Conservation (phyloP, 2,888 invertebrate species). For the Geophilus truncorum region DNA sequence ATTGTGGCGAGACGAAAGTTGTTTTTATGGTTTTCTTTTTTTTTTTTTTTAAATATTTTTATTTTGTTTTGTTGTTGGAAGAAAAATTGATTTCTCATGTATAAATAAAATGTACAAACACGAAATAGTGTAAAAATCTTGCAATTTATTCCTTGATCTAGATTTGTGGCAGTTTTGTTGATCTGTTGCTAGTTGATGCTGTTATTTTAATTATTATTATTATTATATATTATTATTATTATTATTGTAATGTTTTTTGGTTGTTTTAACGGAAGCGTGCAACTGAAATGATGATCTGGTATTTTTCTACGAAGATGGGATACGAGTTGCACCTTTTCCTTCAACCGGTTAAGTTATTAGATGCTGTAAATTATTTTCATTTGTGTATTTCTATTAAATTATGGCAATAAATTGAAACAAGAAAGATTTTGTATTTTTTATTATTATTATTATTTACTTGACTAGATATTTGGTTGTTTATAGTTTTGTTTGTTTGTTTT, state of each 20-base stretch:
- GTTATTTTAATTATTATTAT: background rate
- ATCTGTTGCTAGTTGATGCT: background rate
- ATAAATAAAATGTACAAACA: background rate
- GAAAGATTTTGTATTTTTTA: background rate
- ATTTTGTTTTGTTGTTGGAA: background rate
- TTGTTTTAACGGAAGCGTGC: background rate
- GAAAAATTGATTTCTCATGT: background rate
- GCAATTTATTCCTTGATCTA: background rate
- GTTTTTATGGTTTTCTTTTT: background rate
- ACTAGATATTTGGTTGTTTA: background rate
- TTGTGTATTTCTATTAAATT: background rate
- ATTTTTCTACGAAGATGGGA: background rate
- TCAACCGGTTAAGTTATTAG: background rate
- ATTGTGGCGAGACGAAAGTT: background rate
- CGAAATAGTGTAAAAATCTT: background rate
- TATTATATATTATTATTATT: background rate
- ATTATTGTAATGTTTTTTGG: background rate
- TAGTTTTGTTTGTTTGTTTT: no score
- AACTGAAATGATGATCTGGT: background rate
- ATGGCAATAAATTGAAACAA: slow-evolving; percentile 11
- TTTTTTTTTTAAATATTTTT: background rate
- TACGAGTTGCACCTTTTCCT: background rate
- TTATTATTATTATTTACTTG: background rate
- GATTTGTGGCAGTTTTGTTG: background rate
- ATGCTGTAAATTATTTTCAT: slow-evolving; percentile 6